Conservation (phyloP, 2,797 vertebrate genomes). For the Hemibagrus guttatus region DNA sequence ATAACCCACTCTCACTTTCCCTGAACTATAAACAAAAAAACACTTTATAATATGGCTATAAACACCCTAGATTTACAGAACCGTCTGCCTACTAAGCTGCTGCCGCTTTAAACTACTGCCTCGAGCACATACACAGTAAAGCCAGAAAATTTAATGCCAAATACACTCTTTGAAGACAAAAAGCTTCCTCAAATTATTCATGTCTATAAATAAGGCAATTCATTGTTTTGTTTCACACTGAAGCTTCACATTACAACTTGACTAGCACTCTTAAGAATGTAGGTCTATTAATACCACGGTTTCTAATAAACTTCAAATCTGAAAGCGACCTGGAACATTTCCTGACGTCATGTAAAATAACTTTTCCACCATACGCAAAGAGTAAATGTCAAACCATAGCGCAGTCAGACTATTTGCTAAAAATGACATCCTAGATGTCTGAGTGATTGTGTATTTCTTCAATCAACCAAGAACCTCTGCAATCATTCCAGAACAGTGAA, state of each 20-base stretch:
- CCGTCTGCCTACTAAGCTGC: neutral
- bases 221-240: neutral
- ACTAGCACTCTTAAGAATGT: neutral
- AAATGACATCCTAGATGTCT: neutral
- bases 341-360: conserved; percentile 7
- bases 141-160: neutral
- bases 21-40: neutral
- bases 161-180: neutral
- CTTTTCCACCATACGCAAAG: neutral
- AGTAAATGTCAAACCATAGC: conserved; percentile 14
- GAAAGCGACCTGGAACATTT: neutral
- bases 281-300: neutral
- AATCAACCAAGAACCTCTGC: neutral
- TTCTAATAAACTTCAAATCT: neutral
- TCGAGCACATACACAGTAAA: neutral
- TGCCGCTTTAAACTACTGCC: neutral
- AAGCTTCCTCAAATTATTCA: neutral
- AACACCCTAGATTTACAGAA: neutral
- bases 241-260: neutral
- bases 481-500: neutral
- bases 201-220: neutral
- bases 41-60: neutral
- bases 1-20: neutral
- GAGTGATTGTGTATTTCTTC: neutral
- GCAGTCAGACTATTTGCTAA: neutral